Evolutionary conservation across 2,888 invertebrate genomes (phyloP).

Genomic region (Acanthoscelides obtectus): DNA sequence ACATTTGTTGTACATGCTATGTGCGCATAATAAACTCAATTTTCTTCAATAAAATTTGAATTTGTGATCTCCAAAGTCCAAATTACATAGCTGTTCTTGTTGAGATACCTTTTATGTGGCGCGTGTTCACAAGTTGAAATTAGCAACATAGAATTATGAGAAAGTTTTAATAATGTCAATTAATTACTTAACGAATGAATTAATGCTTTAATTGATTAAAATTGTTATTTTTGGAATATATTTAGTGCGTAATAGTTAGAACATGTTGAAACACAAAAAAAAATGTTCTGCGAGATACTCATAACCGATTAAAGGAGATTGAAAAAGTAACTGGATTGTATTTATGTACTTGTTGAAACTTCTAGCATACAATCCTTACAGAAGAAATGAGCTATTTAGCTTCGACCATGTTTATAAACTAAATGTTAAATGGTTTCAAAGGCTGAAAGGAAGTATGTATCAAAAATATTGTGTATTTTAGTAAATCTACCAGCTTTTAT

Average conservation of each 20-base stretch:
- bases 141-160: not conserved
- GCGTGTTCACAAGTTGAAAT: not conserved
- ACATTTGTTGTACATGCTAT: too few species aligned
- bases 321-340: not conserved
- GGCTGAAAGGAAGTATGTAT: too few species aligned
- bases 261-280: not conserved
- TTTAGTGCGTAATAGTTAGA: not conserved
- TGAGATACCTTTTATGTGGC: not conserved
- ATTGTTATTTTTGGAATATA: not conserved
- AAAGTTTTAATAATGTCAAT: not conserved
- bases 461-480: not conserved
- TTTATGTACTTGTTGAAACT: too few species aligned
- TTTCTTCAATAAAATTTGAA: too few species aligned
- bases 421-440: not conserved
- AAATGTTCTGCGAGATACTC: not conserved
- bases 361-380: too few species aligned
- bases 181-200: not conserved
- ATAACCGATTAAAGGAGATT: not conserved
- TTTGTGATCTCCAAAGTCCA: too few species aligned
- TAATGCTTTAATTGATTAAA: not conserved
- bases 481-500: not conserved
- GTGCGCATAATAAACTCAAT: too few species aligned
- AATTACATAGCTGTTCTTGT: too few species aligned
- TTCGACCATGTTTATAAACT: not conserved
- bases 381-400: too few species aligned